A percentile compares a stretch with the other conserved stretches of the same genome.
These are phyloP conservation scores for Caerostris extrusa DNA, from an alignment of 1,140 invertebrate genomes.

Conservation along the genomic window DNA sequence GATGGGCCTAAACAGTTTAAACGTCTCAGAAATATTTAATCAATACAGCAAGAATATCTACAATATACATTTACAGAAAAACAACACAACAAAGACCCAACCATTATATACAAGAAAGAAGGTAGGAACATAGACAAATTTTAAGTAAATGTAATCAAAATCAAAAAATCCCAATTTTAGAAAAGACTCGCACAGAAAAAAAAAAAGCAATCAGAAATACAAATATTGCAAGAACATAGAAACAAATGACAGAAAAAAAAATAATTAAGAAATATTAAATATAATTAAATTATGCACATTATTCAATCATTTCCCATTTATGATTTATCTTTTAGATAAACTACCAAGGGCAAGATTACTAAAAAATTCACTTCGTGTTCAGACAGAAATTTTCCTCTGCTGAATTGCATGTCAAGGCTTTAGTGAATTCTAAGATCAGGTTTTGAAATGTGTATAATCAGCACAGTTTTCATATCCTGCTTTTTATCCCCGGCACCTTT, in stretches of 20 bases:
- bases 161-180: too few relatives aligned
- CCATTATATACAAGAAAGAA: constrained; percentile 11
- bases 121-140: not conserved
- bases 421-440: constrained; percentile 37
- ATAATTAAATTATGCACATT: not conserved
- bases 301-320: not conserved
- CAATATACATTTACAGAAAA: not conserved
- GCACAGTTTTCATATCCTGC: constrained; percentile 10
- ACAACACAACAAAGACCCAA: not conserved
- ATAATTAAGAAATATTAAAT: not conserved
- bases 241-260: too few relatives aligned
- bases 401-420: constrained; percentile 30
- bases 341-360: constrained; percentile 31
- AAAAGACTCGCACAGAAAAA: not conserved
- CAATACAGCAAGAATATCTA: not conserved
- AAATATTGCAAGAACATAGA: not conserved
- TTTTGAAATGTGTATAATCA: constrained; percentile 7
- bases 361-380: constrained; percentile 19
- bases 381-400: constrained; percentile 11
- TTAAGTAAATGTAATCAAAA: not conserved
- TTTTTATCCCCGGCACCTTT: constrained; percentile 14
- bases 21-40: not conserved
- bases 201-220: not conserved
- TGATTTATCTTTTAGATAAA: not conserved
- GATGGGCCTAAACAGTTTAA: not conserved